A percentile compares a stretch with the other conserved stretches of the same genome.
Evolutionary conservation across 2,113 vertebrate genomes (phyloP).

Genomic region (Glaucidium brasilianum): DNA sequence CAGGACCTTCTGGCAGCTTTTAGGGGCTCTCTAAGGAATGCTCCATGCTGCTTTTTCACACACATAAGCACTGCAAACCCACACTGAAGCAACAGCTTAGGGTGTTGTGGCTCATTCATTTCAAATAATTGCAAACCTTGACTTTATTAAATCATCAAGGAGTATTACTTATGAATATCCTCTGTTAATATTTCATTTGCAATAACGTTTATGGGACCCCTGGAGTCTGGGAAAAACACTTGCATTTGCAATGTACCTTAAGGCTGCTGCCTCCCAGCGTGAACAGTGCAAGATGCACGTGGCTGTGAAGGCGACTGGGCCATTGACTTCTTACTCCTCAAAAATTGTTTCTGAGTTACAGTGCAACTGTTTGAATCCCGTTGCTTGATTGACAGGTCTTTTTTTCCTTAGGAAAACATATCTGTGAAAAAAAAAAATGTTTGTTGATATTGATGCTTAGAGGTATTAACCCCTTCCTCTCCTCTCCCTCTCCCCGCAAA

Average conservation of each 20-base stretch:
- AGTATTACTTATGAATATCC: conserved; percentile 26
- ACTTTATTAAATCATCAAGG: neutral
- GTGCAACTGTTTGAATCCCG: neutral
- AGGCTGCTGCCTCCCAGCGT: neutral
- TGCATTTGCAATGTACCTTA: neutral
- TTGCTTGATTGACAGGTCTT: neutral
- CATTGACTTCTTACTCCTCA: neutral
- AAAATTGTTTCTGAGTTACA: neutral
- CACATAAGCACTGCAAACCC: neutral
- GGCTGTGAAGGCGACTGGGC: neutral
- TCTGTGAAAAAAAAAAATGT: neutral
- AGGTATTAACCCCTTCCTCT: neutral
- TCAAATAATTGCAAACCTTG: neutral
- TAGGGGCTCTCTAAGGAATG: conserved; percentile 4
- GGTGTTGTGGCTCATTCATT: neutral
- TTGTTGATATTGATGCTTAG: neutral
- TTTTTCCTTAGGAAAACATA: neutral
- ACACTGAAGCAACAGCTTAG: accelerated
- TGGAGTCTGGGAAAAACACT: neutral
- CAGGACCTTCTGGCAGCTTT: conserved; percentile 41
- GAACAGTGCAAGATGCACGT: neutral
- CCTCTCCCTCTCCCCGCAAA: neutral
- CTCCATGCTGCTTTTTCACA: neutral
- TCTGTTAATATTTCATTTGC: conserved; percentile 27
- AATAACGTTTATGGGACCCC: conserved; percentile 22